Base-by-base conservation (phyloP, 2,888 invertebrate species). In the Xanthorhoe spadicearia region DNA sequence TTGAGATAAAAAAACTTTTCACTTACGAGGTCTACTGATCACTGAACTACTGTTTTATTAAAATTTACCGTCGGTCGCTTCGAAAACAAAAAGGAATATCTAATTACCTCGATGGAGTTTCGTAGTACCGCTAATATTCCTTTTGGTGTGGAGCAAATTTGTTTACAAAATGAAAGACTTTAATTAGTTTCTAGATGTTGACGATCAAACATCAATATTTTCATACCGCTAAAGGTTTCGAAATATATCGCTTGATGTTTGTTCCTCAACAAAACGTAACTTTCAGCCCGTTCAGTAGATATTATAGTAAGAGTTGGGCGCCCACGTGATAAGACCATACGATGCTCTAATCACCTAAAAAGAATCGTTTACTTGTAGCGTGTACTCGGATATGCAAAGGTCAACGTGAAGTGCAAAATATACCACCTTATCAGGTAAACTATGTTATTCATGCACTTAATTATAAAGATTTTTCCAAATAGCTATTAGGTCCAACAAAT, bases 401-500 rank as follows among this genome's bases (percentile, higher is more conserved):
- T 17, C 57, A 66, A 5, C 23, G 17, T 61, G 46, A 38, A 49
- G 35, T 49, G 65, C 57, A 68, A 32, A 56, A 62, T 17, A 66
- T 46, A 38, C 50, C 52, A 19, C 17, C 38, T 43, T 43, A 69
- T 65, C 59, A 66, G 50, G 63, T 48, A 61, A 55, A 57, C 57
- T 35, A 43, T 61, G 55, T 60, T 46, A 50, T 17, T 53, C 57
- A 46, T 15, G 50, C n/a, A n/a, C n/a, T n/a, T 57, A 61, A 55
- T 63, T 61, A 54, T 57, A 51, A 64, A 64, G 35, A 57, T 57
- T 62, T 56, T 70, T 38, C 51, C 23, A 69, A 63, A 53, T 64
- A 66, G 64, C 65, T 69, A 66, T 66, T 68, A 62, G 53, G 19
- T 48, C 18, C 18, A 71, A 68, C 60, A 74, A 77, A 77, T 77